Evolutionary conservation across 2,888 invertebrate species (phyloP), one percentile per base, ranked within the genome.

Genomic region (Scaptomyza parva): DNA sequence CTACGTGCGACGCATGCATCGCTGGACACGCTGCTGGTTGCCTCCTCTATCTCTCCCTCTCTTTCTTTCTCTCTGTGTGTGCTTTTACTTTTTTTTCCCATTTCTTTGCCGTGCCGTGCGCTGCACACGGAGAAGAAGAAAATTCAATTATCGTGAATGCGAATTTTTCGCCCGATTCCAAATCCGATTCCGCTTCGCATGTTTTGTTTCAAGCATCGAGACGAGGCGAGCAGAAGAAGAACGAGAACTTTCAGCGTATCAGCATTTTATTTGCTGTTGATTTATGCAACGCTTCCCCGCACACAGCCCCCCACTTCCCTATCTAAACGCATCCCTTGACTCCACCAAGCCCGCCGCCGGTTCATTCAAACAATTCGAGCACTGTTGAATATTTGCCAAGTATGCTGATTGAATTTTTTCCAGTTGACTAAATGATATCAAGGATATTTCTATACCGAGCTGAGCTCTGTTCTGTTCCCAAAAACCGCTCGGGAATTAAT

Each of bases 351-450:
- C 47, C 69, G 44, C 58, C 64, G n/a, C n/a, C n/a, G n/a, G 68
- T 64, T 76, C 72, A 60, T 51, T 82, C 72, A 74, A 87, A 87
- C 85, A 87, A 87, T 81, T 65, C 45, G 65, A 50, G 58, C 63
- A 35, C 47, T 57, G 70, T 76, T 73, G 79, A 82, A 82, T 88
- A 89, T 89, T 90, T 89, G 90, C 88, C 83, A 87, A 89, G 89
- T 88, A 89, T 89, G 88, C 89, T 89, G 89, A 89, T 89, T 89
- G 89, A 89, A 89, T 89, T 89, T 86, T 86, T 89, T 89, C 89
- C 90, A 84, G 88, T 89, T 89, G 89, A 89, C 89, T 89, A 89
- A 89, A 86, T 89, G 90, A 88, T 90, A 89, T 90, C 89, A 90
- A 89, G 89, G 89, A 90, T 90, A 89, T 89, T 89, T 37, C 9